A percentile compares a stretch with the other conserved stretches of the same genome.
phyloP scores from a whole-genome alignment of 2,888 invertebrate species.

The Leptarthrus brevirostris region DNA sequence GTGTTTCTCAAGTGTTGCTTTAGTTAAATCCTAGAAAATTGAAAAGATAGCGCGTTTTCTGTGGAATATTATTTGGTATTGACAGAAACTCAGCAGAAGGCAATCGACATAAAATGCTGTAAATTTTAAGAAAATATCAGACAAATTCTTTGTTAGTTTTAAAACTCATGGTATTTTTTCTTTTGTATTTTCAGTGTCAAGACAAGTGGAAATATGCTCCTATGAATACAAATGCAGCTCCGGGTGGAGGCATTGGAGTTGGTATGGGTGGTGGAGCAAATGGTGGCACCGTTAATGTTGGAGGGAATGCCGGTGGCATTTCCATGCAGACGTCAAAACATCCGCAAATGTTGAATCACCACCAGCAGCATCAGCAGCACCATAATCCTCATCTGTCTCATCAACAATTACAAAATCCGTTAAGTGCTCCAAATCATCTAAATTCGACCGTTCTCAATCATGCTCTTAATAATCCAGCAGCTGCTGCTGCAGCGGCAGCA shows the following conservation, averaged over 20 bases:
- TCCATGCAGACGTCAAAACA: slow-evolving; percentile 68
- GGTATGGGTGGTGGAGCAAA: slow-evolving; percentile 64
- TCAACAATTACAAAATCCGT: slow-evolving; percentile 67
- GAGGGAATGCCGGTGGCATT: slow-evolving; percentile 62
- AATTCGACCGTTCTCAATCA: slow-evolving; percentile 66
- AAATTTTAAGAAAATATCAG: too few relatives aligned
- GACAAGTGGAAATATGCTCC: slow-evolving; percentile 87
- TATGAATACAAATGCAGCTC: slow-evolving; percentile 69
- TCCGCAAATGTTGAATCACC: slow-evolving; percentile 68
- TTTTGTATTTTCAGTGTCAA: slow-evolving; percentile 79
- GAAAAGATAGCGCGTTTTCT: too few relatives aligned
- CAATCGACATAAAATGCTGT: too few relatives aligned
- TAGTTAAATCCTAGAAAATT: too few relatives aligned
- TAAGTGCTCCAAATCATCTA: slow-evolving; percentile 59
- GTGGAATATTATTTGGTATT: too few relatives aligned
- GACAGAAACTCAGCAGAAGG: too few relatives aligned
- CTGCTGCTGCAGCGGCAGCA: too few relatives aligned
- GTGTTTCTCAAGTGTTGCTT: too few relatives aligned
- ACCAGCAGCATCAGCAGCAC: slow-evolving; percentile 56
- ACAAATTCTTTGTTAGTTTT: too few relatives aligned
- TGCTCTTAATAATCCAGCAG: slow-evolving; percentile 63
- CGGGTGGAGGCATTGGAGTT: slow-evolving; percentile 68
- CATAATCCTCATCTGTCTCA: slow-evolving; percentile 68
- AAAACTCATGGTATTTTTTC: too few relatives aligned
- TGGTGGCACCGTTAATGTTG: slow-evolving; percentile 66